Base-by-base conservation (phyloP, 2,797 vertebrate species). In the Sus cebifrons region DNA sequence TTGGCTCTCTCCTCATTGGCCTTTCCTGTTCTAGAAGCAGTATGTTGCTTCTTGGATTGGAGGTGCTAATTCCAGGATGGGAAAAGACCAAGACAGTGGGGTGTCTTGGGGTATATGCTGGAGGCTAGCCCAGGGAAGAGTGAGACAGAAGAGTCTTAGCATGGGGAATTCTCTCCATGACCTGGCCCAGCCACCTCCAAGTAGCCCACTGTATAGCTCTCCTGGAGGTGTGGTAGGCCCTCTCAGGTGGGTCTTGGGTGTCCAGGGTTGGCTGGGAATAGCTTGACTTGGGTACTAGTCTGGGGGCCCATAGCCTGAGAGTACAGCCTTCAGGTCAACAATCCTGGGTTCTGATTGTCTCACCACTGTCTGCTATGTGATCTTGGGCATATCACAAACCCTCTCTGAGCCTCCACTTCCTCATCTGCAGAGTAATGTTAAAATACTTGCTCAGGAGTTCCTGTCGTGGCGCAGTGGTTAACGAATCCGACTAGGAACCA, bases 341-440 rank as follows among this genome's bases (percentile, higher is more conserved):
- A 40, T 67, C 40, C 27, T 20, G 5, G 25, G 15, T 78, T 95
- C 73, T 85, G 78, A 44, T 92, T 82, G 13, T 67, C 54, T 75
- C 5, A 27, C 16, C 44, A n/a, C 56, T 68, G n/a, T 74, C 54
- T 87, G 18, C 68, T 78, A 20, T 70, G n/a, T 60, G 20, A 49
- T 36, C 27, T 90, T 77, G 60, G 56, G 27, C 36, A 67, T 78
- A 25, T 81, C 54, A 52, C 29, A 67, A 44, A 62, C 77, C 64
- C 21, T 71, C 44, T 95, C 67, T 82, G 73, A 94, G 58, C 6
- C 23, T 83, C 70, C 67, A 12, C 71, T 93, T 94, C 25, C 29
- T 96, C 62, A 25, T 95, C 18, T 71, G 14, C 49, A 79, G 49
- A 62, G 32, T 71, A 12, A 36, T 77, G 70, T 93, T 92, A 96